These are phyloP conservation scores for Limnephilus rhombicus DNA, from an alignment of 2,888 invertebrate genomes.

Conservation along the genomic window DNA sequence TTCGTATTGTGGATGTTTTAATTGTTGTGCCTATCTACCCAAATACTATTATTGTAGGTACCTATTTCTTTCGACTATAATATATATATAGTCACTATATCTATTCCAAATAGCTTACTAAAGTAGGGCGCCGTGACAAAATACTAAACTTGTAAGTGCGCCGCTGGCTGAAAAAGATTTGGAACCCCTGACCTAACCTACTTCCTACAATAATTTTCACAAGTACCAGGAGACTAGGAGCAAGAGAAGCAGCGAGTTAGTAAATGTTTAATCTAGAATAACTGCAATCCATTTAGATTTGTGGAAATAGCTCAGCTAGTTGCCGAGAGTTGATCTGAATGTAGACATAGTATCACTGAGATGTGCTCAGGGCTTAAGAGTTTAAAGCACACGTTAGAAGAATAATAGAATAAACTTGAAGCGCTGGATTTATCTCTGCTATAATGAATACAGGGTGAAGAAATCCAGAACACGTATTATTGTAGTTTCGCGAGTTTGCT, in stretches of 20 bases:
- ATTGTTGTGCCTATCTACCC: too few species aligned
- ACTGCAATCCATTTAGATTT: constrained; percentile 40
- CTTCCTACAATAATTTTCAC: neutral
- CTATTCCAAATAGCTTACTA: too few species aligned
- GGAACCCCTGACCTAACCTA: too few species aligned
- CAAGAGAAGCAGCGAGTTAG: neutral
- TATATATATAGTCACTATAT: too few species aligned
- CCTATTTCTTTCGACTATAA: too few species aligned
- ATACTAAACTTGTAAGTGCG: too few species aligned
- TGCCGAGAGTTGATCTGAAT: constrained; percentile 13
- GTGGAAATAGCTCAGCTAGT: neutral
- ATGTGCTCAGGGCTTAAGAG: neutral
- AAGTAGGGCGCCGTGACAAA: too few species aligned
- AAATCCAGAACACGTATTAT: neutral
- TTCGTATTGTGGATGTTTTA: too few species aligned
- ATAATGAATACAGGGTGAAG: neutral
- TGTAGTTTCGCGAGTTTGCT: neutral
- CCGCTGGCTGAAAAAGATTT: too few species aligned
- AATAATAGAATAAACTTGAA: neutral
- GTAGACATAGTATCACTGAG: constrained; percentile 10
- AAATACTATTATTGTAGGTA: too few species aligned
- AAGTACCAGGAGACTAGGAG: neutral
- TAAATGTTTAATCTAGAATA: constrained; percentile 42
- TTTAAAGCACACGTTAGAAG: neutral
- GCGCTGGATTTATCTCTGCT: neutral